A percentile compares a stretch with the other conserved stretches of the same genome.
These are phyloP conservation scores for Macaria notata DNA, from an alignment of 2,888 invertebrate genomes.

Conservation along the genomic window DNA sequence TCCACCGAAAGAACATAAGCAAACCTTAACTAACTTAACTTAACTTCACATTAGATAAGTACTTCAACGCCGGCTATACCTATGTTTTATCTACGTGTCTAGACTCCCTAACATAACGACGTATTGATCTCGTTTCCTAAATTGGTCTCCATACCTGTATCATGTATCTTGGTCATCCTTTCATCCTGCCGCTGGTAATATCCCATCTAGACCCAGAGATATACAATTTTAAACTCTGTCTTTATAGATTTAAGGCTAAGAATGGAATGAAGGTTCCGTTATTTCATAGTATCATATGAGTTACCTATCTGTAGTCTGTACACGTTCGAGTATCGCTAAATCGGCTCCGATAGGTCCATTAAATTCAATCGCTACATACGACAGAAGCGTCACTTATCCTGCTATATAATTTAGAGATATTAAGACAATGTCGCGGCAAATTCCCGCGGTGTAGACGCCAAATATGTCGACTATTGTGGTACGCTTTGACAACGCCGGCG, in stretches of 20 bases:
- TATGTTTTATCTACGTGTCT: too few species aligned
- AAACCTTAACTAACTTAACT: too few species aligned
- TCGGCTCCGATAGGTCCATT: conserved; percentile 68
- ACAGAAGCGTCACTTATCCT: conserved; percentile 66
- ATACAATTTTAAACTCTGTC: conserved; percentile 3
- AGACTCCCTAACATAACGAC: conserved; percentile 1
- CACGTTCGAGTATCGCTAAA: conserved; percentile 54
- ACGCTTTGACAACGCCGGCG: conserved; percentile 33
- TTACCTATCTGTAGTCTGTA: conserved; percentile 52
- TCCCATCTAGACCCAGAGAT: not conserved
- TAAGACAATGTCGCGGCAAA: conserved; percentile 46
- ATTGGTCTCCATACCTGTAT: conserved; percentile 15
- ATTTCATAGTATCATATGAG: conserved; percentile 22
- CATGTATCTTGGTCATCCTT: conserved; percentile 29
- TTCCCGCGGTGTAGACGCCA: conserved; percentile 53
- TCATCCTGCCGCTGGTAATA: conserved; percentile 44
- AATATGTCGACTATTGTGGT: conserved; percentile 41
- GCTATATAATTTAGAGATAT: conserved; percentile 72
- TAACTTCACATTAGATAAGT: too few species aligned
- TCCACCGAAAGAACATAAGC: too few species aligned
- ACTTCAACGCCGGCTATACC: too few species aligned
- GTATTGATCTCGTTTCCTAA: conserved; percentile 23
- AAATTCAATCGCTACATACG: conserved; percentile 68
- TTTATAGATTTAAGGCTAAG: not conserved
- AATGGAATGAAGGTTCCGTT: not conserved